phyloP scores from a whole-genome alignment of 2,797 vertebrate species.

The Leucoraja ocellata region DNA sequence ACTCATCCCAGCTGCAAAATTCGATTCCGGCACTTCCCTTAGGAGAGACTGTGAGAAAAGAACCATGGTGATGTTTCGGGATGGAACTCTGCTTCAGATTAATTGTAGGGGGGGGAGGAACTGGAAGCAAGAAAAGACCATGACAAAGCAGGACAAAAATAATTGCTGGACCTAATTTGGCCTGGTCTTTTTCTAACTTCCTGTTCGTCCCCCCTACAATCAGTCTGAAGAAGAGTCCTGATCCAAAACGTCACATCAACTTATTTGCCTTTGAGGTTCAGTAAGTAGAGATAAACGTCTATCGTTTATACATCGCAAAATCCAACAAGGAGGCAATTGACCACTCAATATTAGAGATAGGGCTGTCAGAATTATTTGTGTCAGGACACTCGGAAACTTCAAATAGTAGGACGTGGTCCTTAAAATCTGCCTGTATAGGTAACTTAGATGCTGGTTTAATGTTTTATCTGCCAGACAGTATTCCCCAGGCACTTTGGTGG shows the following conservation, averaged over 20 bases:
- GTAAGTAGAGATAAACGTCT: neutral
- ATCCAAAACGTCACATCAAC: neutral
- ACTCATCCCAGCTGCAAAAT: neutral
- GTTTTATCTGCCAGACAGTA: neutral
- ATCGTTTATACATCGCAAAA: neutral
- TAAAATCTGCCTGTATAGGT: neutral
- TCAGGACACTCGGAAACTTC: neutral
- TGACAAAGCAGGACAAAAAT: too few relatives aligned
- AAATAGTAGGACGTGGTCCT: neutral
- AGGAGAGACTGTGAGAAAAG: neutral
- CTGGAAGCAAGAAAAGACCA: too few relatives aligned
- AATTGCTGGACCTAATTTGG: too few relatives aligned
- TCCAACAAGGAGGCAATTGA: neutral
- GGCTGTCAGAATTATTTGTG: neutral
- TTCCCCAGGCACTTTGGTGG: too few relatives aligned
- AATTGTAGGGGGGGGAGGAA: too few relatives aligned
- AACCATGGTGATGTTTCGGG: neutral
- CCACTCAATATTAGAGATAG: neutral
- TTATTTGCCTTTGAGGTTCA: neutral
- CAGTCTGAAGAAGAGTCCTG: too few relatives aligned
- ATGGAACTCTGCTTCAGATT: too few relatives aligned
- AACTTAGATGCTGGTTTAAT: neutral
- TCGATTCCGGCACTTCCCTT: neutral
- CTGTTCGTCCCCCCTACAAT: too few relatives aligned
- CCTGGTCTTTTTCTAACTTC: too few relatives aligned